Conservation (phyloP, 64 coral and sea anemone genomes). For the Hydrozoanthus tunicans region DNA sequence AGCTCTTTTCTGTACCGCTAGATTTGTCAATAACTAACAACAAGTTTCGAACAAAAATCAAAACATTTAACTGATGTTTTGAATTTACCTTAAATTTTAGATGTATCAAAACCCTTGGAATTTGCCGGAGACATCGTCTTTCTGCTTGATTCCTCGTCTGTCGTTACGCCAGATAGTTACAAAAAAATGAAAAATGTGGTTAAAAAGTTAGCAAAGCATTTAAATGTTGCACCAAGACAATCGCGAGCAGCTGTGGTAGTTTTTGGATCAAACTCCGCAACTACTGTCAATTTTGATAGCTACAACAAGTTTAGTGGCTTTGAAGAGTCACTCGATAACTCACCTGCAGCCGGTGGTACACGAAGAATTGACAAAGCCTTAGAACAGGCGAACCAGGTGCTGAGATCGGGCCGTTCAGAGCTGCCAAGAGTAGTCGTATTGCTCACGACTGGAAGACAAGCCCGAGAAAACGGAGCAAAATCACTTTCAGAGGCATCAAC, state of each 20-base stretch:
- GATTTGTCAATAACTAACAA: no score
- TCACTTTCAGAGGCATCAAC: not conserved
- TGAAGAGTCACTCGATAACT: constrained; percentile 13
- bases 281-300: constrained; percentile 47
- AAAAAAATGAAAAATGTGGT: constrained; percentile 15
- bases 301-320: constrained; percentile 47
- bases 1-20: no score
- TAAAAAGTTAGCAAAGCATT: constrained; percentile 51
- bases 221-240: constrained; percentile 27
- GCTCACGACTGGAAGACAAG: constrained; percentile 26
- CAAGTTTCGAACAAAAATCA: not conserved
- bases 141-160: constrained; percentile 42
- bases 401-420: not conserved
- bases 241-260: constrained; percentile 46
- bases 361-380: constrained; percentile 51
- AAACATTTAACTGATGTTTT: not conserved
- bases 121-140: constrained; percentile 49
- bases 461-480: constrained; percentile 33
- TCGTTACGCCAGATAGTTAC: constrained; percentile 29
- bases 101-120: constrained; percentile 31
- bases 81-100: not conserved
- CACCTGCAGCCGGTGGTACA: constrained; percentile 36
- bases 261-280: constrained; percentile 39
- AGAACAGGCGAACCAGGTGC: constrained; percentile 22
- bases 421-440: constrained; percentile 28